A percentile compares a stretch with the other conserved stretches of the same genome.
Conservation (phyloP, 2,113 vertebrate genomes). For the Rhombomys opimus region DNA sequence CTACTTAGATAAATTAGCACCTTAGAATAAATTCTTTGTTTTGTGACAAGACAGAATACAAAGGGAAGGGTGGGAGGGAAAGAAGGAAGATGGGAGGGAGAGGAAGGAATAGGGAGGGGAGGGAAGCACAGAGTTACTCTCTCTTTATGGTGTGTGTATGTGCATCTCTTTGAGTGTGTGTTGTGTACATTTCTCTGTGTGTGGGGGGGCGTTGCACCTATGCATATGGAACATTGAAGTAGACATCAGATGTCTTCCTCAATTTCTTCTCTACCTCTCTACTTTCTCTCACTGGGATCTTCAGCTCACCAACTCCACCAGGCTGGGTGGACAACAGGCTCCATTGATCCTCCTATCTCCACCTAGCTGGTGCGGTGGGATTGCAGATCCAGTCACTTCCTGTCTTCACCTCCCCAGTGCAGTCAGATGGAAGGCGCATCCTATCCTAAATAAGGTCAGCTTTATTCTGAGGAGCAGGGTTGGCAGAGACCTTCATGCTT, state of each 20-base stretch:
- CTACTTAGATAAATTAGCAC: not conserved
- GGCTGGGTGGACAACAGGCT: not conserved
- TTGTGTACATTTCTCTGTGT: no score
- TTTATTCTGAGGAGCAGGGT: not conserved
- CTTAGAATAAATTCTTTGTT: not conserved
- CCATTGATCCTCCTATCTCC: not conserved
- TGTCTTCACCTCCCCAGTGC: not conserved
- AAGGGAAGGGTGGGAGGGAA: not conserved
- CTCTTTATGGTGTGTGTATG: not conserved
- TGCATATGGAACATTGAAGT: not conserved
- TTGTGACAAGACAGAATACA: slow-evolving; percentile 6
- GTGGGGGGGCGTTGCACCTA: not conserved
- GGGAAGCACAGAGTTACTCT: not conserved
- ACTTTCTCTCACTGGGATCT: not conserved
- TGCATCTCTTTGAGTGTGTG: not conserved
- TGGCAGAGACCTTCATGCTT: not conserved
- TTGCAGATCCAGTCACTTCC: not conserved
- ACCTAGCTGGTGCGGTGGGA: not conserved
- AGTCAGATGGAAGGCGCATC: not conserved
- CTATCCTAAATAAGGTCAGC: no score
- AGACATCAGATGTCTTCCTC: not conserved
- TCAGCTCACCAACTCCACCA: not conserved
- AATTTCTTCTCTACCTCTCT: not conserved
- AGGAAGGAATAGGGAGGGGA: not conserved
- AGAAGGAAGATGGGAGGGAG: not conserved